Conservation (phyloP, 1,140 invertebrate genomes). For the Drosophila sproati region DNA sequence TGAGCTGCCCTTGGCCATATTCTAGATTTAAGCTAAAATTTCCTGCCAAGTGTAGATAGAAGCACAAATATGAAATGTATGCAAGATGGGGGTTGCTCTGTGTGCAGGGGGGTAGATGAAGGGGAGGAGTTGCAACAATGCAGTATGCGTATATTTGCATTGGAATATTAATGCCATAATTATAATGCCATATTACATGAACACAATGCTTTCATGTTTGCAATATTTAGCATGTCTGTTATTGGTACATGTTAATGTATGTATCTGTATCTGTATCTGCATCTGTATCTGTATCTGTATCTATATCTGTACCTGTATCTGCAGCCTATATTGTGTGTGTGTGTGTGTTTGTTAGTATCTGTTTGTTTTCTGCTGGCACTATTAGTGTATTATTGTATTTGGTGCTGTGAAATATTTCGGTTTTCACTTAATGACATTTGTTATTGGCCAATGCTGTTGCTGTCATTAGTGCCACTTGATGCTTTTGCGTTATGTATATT, state of each 20-base stretch:
- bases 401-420: constrained; percentile 72
- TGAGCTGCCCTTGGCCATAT: no score
- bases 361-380: constrained; percentile 16
- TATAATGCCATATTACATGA: constrained; percentile 67
- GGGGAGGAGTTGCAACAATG: constrained; percentile 46
- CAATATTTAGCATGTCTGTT: constrained; percentile 72
- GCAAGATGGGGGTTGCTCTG: constrained; percentile 1
- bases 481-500: constrained; percentile 50
- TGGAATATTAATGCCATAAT: constrained; percentile 80
- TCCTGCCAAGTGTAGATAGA: not conserved
- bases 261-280: constrained; percentile 6
- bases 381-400: constrained; percentile 57
- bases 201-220: constrained; percentile 67
- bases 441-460: constrained; percentile 13
- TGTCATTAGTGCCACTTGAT: constrained; percentile 49
- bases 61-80: not conserved
- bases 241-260: constrained; percentile 26
- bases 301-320: constrained; percentile 1
- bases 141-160: constrained; percentile 74
- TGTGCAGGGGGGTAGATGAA: not conserved
- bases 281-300: not conserved
- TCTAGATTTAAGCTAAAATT: no score
- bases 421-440: constrained; percentile 63
- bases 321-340: not conserved
- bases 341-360: constrained; percentile 1